A percentile compares a stretch with the other conserved stretches of the same genome.
phyloP scores from a whole-genome alignment of 1,140 invertebrate genomes.

The Geopemphigus sp. region DNA sequence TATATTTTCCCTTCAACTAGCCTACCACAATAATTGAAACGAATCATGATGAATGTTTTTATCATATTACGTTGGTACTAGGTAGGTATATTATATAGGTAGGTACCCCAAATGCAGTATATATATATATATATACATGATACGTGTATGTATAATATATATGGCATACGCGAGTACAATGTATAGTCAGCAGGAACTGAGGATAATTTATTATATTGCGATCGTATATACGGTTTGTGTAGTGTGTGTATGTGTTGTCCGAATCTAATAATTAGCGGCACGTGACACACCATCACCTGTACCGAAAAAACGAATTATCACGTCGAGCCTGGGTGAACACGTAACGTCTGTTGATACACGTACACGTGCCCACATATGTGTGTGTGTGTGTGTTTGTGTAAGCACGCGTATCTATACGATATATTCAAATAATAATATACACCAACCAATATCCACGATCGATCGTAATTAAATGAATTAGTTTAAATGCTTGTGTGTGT shows the following conservation, averaged over 20 bases:
- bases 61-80: background rate
- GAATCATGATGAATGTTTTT: conserved; percentile 42
- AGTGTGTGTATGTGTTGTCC: background rate
- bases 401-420: too few species aligned
- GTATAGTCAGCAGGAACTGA: background rate
- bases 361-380: too few species aligned
- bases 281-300: conserved; percentile 48
- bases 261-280: conserved; percentile 44
- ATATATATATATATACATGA: background rate
- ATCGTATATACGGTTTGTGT: background rate
- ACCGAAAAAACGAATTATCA: conserved; percentile 8
- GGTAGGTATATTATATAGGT: background rate
- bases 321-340: conserved; percentile 19
- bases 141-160: too few species aligned
- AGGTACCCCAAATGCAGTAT: background rate
- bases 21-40: conserved; percentile 33
- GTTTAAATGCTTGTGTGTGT: too few species aligned
- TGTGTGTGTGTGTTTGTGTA: too few species aligned
- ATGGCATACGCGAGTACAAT: too few species aligned
- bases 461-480: too few species aligned
- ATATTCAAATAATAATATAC: too few species aligned
- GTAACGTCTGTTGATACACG: background rate
- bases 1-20: background rate
- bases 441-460: too few species aligned
- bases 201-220: conserved; percentile 35